Evolutionary conservation across 2,797 vertebrate genomes (phyloP).

Genomic region (Melanotaenia parkinsoni): DNA sequence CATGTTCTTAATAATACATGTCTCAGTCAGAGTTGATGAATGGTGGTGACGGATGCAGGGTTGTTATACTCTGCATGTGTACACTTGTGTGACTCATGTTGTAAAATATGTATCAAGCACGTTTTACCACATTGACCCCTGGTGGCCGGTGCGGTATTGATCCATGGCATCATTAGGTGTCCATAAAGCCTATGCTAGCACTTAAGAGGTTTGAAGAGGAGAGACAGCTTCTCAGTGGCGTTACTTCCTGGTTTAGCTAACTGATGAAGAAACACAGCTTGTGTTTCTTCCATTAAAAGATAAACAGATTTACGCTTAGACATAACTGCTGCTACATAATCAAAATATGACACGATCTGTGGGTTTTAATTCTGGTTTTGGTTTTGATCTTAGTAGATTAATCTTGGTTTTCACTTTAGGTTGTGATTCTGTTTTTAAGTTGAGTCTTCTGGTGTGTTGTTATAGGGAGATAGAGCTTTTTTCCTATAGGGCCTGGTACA

Average conservation of each 20-base stretch:
- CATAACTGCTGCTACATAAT: too few species aligned
- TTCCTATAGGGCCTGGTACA: too few species aligned
- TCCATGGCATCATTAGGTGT: conserved; percentile 33
- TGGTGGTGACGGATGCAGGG: conserved; percentile 11
- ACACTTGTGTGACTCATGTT: background rate
- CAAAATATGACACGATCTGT: too few species aligned
- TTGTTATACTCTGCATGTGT: background rate
- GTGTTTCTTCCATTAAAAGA: too few species aligned
- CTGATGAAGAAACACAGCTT: background rate
- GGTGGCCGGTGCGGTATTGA: conserved; percentile 36
- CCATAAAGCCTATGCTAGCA: conserved; percentile 43
- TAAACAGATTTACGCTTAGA: too few species aligned
- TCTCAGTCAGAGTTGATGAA: conserved; percentile 24
- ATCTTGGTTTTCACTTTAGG: too few species aligned
- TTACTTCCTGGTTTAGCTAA: background rate
- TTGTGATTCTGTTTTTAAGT: too few species aligned
- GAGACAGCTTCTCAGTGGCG: conserved; percentile 21
- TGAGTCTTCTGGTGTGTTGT: too few species aligned
- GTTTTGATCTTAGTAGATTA: too few species aligned
- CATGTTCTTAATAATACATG: conserved; percentile 23
- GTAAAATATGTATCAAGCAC: conserved; percentile 21
- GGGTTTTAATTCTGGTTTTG: too few species aligned
- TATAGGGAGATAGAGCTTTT: too few species aligned
- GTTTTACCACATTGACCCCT: conserved; percentile 6
- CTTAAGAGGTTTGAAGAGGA: background rate